Evolutionary conservation across 53 echinoderm and acorn worm species (phyloP).

Genomic region (Crossaster papposus): DNA sequence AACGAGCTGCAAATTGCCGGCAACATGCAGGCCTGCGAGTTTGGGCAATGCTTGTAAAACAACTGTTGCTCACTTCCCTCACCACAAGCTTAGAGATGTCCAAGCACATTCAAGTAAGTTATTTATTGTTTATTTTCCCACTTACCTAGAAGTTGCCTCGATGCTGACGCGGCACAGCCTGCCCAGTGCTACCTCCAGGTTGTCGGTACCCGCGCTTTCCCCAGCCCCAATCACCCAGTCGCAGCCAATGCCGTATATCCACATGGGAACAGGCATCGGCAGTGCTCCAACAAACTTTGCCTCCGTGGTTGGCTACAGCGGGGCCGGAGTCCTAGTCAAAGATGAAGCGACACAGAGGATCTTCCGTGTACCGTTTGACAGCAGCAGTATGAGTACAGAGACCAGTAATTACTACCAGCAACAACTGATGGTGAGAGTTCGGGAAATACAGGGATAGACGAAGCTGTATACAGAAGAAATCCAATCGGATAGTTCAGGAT

Average conservation of each 20-base stretch:
- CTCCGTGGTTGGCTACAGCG: conserved; percentile 49
- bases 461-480: neutral
- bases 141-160: conserved; percentile 32
- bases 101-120: neutral
- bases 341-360: conserved; percentile 54
- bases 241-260: conserved; percentile 44
- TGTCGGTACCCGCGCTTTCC: neutral
- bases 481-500: no score
- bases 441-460: no score
- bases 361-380: conserved; percentile 38
- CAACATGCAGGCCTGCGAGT: no score
- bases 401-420: conserved; percentile 55
- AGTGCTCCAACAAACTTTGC: neutral
- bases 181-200: neutral
- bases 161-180: conserved; percentile 34
- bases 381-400: neutral
- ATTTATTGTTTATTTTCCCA: neutral
- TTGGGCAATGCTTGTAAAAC: no score
- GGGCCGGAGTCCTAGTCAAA: conserved; percentile 50
- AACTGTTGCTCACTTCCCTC: no score
- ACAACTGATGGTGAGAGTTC: conserved; percentile 49
- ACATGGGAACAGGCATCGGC: neutral
- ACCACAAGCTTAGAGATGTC: no score
- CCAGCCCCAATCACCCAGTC: conserved; percentile 8
- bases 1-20: no score